Conservation (phyloP, 2,888 invertebrate species). For the Copidosoma aretas region DNA sequence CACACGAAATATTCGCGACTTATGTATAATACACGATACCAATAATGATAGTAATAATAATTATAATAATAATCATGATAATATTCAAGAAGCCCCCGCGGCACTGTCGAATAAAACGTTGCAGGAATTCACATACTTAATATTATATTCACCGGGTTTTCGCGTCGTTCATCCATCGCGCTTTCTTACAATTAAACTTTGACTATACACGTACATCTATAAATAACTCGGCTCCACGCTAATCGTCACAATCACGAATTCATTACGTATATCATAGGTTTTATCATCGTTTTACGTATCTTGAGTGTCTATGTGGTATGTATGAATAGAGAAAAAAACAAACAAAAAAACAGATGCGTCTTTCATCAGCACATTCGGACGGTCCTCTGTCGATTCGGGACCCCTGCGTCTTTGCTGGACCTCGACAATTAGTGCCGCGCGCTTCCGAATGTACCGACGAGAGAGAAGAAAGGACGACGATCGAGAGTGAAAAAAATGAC, state of each 20-base stretch:
- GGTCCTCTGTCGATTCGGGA: slow-evolving; percentile 21
- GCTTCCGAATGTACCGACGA: slow-evolving; percentile 42
- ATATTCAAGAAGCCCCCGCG: slow-evolving; percentile 37
- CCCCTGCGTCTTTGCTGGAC: slow-evolving; percentile 11
- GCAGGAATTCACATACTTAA: slow-evolving; percentile 19
- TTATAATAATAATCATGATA: not conserved
- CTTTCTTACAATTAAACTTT: slow-evolving; percentile 1
- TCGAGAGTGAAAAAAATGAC: no score
- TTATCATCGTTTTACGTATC: not conserved
- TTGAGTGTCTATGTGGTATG: not conserved
- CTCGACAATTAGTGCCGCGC: slow-evolving; percentile 38
- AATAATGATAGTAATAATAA: no score
- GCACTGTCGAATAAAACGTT: slow-evolving; percentile 32
- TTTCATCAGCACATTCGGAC: slow-evolving; percentile 40
- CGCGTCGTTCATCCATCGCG: not conserved
- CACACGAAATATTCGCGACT: slow-evolving; percentile 26
- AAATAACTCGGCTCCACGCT: slow-evolving; percentile 8
- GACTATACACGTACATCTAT: slow-evolving; percentile 14
- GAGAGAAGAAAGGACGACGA: slow-evolving; percentile 20
- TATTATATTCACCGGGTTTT: slow-evolving; percentile 32
- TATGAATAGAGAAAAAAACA: slow-evolving; percentile 1
- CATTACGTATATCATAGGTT: slow-evolving; percentile 27
- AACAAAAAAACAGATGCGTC: slow-evolving; percentile 10
- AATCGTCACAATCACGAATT: slow-evolving; percentile 20
- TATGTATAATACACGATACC: not conserved